Evolutionary conservation across 2,113 vertebrate species (phyloP), one percentile per base, ranked within the genome.

Genomic region (Miniopterus natalensis): DNA sequence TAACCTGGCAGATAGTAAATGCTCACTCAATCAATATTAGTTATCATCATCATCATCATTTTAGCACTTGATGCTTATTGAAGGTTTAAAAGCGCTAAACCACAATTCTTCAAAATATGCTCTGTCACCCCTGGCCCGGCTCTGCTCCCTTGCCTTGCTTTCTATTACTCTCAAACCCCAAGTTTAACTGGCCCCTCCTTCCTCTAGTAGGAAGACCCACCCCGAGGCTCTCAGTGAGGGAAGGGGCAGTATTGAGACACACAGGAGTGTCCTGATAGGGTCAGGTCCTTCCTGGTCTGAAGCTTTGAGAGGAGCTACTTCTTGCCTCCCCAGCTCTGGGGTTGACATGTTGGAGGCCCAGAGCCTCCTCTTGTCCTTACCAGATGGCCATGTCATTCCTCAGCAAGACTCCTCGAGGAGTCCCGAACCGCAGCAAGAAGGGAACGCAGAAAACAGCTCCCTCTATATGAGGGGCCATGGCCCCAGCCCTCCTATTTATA

Each of bases 371-470:
- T 40, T 59, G 83, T n/a, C 66, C 3, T 47, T 53, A 53, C 78
- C 95, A 85, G 84, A 85, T 77, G 84, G 84, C 63, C 2, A 0
- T 36, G 49, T 42, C 55, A 57, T 61, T 86, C 8, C 91, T 87
- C 15, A 61, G 63, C n/a, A 17, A 5, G 36, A n/a, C 13, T 92
- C 68, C 25, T 45, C 0, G 3, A 74, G 70, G 93, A 59, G 87
- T 51, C 83, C 65, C 0, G 4, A 61, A 70, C 80, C n/a, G 15
- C 68, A 70, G 21, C 71, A 55, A n/a, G 77, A 23, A 31, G 4
- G 6, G 23, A 63, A n/a, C 40, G 20, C 40, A 74, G 80, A 42
- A 66, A 47, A 63, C 1, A 5, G 90, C 17, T 81, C 73, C 40
- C 5, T 63, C 49, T 29, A 31, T 10, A 21, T 11, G 51, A 20